Conservation (phyloP, 1,140 invertebrate species). For the Caenorhabditis elegans region WBcel235 BX284606.5:10768001-10768500, state of each 20-base stretch:
- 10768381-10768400: neutral
- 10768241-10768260: too few species aligned
- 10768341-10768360: neutral
- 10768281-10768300: too few species aligned
- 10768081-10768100: neutral
- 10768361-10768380: too few species aligned
- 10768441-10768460: conserved; percentile 30
- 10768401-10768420: neutral
- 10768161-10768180: neutral
- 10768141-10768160: conserved; percentile 28
- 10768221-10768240: too few species aligned
- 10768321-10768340: neutral
- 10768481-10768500: conserved; percentile 16
- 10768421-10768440: neutral
- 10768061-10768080: neutral
- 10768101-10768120: conserved; percentile 14
- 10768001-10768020: neutral
- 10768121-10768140: conserved; percentile 21
- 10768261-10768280: too few species aligned
- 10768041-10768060: neutral
- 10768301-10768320: too few species aligned
- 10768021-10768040: neutral
- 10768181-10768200: too few species aligned
- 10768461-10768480: conserved; percentile 30
- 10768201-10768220: too few species aligned